Base-by-base conservation (phyloP, 2,113 vertebrate species). In the Puma concolor region DNA sequence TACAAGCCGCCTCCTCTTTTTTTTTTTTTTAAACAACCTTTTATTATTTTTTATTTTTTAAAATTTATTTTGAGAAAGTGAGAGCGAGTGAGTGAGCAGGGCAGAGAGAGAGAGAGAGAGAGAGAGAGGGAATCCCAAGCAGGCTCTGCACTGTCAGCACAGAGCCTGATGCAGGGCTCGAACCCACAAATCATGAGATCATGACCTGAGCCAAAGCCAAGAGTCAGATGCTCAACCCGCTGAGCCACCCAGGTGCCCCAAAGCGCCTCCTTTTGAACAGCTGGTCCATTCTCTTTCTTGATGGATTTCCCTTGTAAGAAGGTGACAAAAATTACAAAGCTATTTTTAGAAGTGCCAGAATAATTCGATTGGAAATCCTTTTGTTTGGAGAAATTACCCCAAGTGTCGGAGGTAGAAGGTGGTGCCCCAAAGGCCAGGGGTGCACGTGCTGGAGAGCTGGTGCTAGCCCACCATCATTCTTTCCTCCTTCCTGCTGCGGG, bases 301-400 rank as follows among this genome's bases (percentile, higher is more conserved):
- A 48, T 2, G 52, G 31, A 83, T 66, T 80, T 48, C 71, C 67
- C 71, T 44, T 83, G 29, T 77, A 84, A 77, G 36, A 57, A 48
- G 12, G 44, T 72, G 33, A 93, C 83, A 33, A 67, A 48, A 80
- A 60, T 88, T 71, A 44, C 25, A 38, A 80, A 86, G 85, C 25
- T 86, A 57, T 67, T 76, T 95, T 95, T 64, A 69, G 52, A n/a
- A 16, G 33, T 81, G 64, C 64, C 29, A 69, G 19, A 17, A 31
- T 38, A 69, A 79, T 79, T 36, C 38, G 16, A 50, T 7, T 67
- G 13, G 63, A 80, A 87, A 86, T 86, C 25, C 17, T 36, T 48
- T 81, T 83, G 50, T 80, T 71, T 92, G 82, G 74, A 81, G 92
- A 72, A 64, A 87, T 64, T 44, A 95, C n/a, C 64, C 89, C 63